These are phyloP conservation scores for Camponotus fellah DNA, from an alignment of 2,888 invertebrate genomes.

Conservation along the genomic window DNA sequence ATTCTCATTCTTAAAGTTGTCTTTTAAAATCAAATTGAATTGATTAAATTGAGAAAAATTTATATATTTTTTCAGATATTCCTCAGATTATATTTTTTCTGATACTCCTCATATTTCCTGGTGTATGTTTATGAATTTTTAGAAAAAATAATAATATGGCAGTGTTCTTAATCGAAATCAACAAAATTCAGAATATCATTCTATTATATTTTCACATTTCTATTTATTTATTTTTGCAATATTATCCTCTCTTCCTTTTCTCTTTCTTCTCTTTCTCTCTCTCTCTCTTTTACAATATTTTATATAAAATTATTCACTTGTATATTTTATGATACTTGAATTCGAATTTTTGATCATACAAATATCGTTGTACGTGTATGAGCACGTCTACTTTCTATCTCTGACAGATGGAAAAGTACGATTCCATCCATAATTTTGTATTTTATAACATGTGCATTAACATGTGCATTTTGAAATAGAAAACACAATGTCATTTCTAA, in stretches of 20 bases:
- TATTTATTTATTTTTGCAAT: slow-evolving; percentile 6
- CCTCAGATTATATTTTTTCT: neutral
- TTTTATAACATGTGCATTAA: slow-evolving; percentile 38
- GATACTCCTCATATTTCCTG: slow-evolving; percentile 16
- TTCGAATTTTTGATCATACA: neutral
- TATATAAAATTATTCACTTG: slow-evolving; percentile 21
- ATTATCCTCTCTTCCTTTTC: neutral
- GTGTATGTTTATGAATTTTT: neutral
- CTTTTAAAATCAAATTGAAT: neutral
- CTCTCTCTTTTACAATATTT: neutral
- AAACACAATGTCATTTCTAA: slow-evolving; percentile 24
- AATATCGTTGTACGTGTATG: slow-evolving; percentile 19
- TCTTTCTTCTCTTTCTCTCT: neutral
- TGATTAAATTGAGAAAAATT: neutral
- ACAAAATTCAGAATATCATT: slow-evolving; percentile 28
- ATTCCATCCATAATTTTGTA: slow-evolving; percentile 52
- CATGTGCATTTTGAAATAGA: slow-evolving; percentile 27
- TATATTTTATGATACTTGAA: slow-evolving; percentile 16
- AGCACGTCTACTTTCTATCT: slow-evolving; percentile 29
- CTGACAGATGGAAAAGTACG: slow-evolving; percentile 38
- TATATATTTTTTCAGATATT: slow-evolving; percentile 1
- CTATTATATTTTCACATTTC: slow-evolving; percentile 21
- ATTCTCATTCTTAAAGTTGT: neutral
- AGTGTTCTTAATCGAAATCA: slow-evolving; percentile 11
- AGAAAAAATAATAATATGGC: slow-evolving; percentile 15